Base-by-base conservation (phyloP, 2,888 invertebrate genomes). In the Blera fallax region DNA sequence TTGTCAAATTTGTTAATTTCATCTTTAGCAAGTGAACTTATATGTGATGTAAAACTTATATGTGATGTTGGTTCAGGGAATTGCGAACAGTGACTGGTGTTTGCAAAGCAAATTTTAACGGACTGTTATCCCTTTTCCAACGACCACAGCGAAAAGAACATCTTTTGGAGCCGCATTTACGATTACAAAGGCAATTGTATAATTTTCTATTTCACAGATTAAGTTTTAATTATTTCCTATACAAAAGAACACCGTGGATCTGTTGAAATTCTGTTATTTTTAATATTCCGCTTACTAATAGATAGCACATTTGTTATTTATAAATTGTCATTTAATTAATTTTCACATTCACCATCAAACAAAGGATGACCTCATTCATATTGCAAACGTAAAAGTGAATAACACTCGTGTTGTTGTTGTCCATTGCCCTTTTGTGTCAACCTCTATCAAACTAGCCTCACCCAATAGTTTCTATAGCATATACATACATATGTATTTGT, bases 351-450 rank as follows among this genome's bases (percentile, higher is more conserved):
- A 48, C 54, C 37, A 74, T 56, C 56, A 45, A 45, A 72, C 56
- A 64, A 58, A 58, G 64, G 72, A 79, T 79, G 79, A 79, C 79
- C 79, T 79, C 79, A 79, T 79, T 78, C 78, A 62, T 84, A 67
- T 60, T 70, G 84, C 73, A 79, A 50, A 65, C 54, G 40, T 65
- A 37, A 54, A 74, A 48, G 60, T 81, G 60, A 72, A 64, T 56
- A 72, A 79, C 64, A 64, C 24, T 29, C 50, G 7, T 65, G 18
- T 84, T 84, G 74, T 81, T 85, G 79, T 72, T 79, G 81, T 81
- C 67, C 85, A 73, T 85, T 85, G 85, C 85, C 85, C 85, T 85
- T 85, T 85, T 81, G 76, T 85, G 85, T 85, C 85, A 85, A 81
- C 72, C 84, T 84, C 84, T 72, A 77, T 81, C 85, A 81, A 77